phyloP scores from a whole-genome alignment of 2,888 invertebrate genomes.

The Diloba caeruleocephala region DNA sequence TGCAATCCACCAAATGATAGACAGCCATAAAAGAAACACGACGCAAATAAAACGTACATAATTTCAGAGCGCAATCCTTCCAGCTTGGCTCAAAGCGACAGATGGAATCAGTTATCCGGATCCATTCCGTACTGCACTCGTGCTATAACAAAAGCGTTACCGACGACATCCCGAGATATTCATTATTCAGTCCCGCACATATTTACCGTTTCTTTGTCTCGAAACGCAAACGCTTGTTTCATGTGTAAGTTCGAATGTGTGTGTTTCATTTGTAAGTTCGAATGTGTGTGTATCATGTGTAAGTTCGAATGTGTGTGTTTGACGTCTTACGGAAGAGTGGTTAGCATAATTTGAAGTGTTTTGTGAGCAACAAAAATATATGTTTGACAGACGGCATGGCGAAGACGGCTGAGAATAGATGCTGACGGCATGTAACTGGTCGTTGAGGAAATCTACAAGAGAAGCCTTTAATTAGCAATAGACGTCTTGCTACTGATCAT shows the following conservation, averaged over 20 bases:
- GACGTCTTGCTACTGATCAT: too few species aligned
- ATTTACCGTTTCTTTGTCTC: constrained; percentile 70
- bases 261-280: too few species aligned
- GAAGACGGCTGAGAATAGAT: too few species aligned
- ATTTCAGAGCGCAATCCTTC: constrained; percentile 31
- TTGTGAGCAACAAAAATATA: too few species aligned
- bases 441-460: too few species aligned
- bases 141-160: constrained; percentile 44
- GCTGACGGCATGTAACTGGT: too few species aligned
- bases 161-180: constrained; percentile 67
- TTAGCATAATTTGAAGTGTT: too few species aligned
- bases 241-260: constrained; percentile 9
- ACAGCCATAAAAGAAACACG: not conserved
- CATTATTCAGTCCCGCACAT: constrained; percentile 69
- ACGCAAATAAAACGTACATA: constrained; percentile 2
- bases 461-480: too few species aligned
- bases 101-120: constrained; percentile 39
- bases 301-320: not conserved
- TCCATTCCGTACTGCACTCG: constrained; percentile 21
- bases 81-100: constrained; percentile 29
- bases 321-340: too few species aligned
- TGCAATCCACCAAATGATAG: not conserved
- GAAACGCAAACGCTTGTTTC: constrained; percentile 41
- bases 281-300: constrained; percentile 37
- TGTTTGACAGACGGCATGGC: too few species aligned